phyloP scores from a whole-genome alignment of 37 sponge, comb jelly and placozoan species.

The Cladorhizidae sp. region DNA sequence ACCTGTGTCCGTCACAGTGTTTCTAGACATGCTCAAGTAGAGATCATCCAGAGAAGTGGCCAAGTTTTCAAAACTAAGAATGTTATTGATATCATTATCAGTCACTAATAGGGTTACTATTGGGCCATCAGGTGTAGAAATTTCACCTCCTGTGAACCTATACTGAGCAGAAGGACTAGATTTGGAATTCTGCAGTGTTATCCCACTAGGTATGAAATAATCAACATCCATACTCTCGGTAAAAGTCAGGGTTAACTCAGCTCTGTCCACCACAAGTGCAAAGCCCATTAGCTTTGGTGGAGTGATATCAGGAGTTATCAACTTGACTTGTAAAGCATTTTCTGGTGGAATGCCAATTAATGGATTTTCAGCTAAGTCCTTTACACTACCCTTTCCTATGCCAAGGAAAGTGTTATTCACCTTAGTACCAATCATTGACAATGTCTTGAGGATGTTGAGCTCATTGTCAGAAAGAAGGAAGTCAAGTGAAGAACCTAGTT shows the following conservation, averaged over 20 bases:
- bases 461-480: slow-evolving; percentile 54
- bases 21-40: slow-evolving; percentile 48
- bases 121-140: slow-evolving; percentile 26
- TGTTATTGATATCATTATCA: slow-evolving; percentile 47
- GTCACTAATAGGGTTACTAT: slow-evolving; percentile 47
- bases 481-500: neutral
- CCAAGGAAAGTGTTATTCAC: slow-evolving; percentile 65
- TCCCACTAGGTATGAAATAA: slow-evolving; percentile 42
- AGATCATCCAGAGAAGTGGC: slow-evolving; percentile 53
- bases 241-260: slow-evolving; percentile 72
- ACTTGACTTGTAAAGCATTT: slow-evolving; percentile 32
- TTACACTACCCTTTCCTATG: slow-evolving; percentile 51
- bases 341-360: slow-evolving; percentile 24
- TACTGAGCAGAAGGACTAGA: slow-evolving; percentile 54
- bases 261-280: slow-evolving; percentile 56
- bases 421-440: slow-evolving; percentile 46
- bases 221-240: slow-evolving; percentile 73
- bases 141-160: slow-evolving; percentile 51
- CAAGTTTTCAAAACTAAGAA: slow-evolving; percentile 37
- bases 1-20: slow-evolving; percentile 64
- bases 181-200: slow-evolving; percentile 61
- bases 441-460: slow-evolving; percentile 60
- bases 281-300: slow-evolving; percentile 69
- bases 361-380: slow-evolving; percentile 74
- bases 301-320: slow-evolving; percentile 58